Percentiles rank a stretch among this genome's conserved stretches.
Conservation (phyloP, 2,797 vertebrate species). For the Champsocephalus esox region DNA sequence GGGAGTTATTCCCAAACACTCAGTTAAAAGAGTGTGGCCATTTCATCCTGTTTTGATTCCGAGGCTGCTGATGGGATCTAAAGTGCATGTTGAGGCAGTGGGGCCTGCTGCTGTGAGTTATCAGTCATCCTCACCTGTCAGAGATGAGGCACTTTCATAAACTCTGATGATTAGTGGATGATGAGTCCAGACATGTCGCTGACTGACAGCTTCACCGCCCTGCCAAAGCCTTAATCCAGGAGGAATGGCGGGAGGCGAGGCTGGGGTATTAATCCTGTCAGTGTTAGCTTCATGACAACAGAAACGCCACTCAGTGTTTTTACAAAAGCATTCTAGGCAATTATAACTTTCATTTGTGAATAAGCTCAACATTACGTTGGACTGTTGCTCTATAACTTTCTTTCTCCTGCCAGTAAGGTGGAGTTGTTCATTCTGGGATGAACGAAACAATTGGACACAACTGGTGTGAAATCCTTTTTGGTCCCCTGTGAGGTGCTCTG, state of each 20-base stretch:
- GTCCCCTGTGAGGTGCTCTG: conserved; percentile 77
- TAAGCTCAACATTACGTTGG: conserved; percentile 5
- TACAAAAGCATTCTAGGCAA: conserved; percentile 25
- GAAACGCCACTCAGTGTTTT: conserved; percentile 33
- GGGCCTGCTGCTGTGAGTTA: conserved; percentile 64
- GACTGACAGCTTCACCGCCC: conserved; percentile 85
- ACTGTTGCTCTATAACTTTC: conserved; percentile 25
- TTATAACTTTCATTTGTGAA: conserved; percentile 21
- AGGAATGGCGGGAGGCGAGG: conserved; percentile 78
- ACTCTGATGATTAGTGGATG: conserved; percentile 86
- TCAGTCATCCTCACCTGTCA: conserved; percentile 77
- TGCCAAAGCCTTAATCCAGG: conserved; percentile 82
- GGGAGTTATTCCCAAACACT: conserved; percentile 59
- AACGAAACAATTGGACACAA: conserved; percentile 77
- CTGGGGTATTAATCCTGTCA: conserved; percentile 62
- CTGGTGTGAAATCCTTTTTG: conserved; percentile 85
- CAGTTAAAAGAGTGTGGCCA: conserved; percentile 50
- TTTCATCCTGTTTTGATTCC: conserved; percentile 76
- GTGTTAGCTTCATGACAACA: conserved; percentile 47
- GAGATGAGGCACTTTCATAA: conserved; percentile 86
- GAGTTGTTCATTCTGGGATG: conserved; percentile 56
- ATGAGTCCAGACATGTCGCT: conserved; percentile 84
- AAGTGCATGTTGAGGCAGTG: conserved; percentile 82
- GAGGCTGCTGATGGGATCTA: conserved; percentile 62
- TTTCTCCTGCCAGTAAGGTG: conserved; percentile 51